These are phyloP conservation scores for Heliangelus exortis DNA, from an alignment of 2,797 vertebrate genomes.

Conservation along the genomic window DNA sequence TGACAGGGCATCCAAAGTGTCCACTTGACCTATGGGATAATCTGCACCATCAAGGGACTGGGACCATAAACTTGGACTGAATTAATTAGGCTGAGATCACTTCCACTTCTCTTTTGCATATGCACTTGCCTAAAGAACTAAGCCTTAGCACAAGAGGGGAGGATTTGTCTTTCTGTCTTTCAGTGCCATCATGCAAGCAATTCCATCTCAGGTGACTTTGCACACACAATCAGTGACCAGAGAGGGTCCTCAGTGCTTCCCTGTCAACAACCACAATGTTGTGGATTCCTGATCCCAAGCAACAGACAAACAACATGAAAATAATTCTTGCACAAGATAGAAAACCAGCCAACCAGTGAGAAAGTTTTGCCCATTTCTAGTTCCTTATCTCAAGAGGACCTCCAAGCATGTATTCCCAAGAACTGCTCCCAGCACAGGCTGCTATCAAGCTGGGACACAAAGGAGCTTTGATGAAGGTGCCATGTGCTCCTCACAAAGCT, in stretches of 20 bases:
- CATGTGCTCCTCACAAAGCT: not conserved
- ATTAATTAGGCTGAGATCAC: not conserved
- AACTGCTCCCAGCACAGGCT: not conserved
- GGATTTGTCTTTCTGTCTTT: not conserved
- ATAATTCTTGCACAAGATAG: not conserved
- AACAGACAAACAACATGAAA: not conserved
- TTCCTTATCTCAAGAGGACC: not conserved
- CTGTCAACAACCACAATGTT: too few relatives aligned
- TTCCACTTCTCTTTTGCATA: not conserved
- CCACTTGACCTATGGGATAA: slow-evolving; percentile 1
- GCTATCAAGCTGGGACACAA: accelerated
- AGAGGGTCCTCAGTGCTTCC: accelerated
- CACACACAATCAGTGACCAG: not conserved
- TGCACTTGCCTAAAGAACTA: not conserved
- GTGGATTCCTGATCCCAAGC: accelerated
- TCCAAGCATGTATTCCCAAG: not conserved
- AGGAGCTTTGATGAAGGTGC: not conserved
- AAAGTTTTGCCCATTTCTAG: not conserved
- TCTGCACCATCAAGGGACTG: not conserved
- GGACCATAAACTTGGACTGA: not conserved
- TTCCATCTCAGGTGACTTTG: not conserved
- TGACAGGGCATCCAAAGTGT: not conserved
- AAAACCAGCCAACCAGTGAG: not conserved
- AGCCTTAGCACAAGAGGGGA: not conserved
- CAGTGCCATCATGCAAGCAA: not conserved